Conservation (phyloP, 2,797 vertebrate species). For the Perodicticus potto region DNA sequence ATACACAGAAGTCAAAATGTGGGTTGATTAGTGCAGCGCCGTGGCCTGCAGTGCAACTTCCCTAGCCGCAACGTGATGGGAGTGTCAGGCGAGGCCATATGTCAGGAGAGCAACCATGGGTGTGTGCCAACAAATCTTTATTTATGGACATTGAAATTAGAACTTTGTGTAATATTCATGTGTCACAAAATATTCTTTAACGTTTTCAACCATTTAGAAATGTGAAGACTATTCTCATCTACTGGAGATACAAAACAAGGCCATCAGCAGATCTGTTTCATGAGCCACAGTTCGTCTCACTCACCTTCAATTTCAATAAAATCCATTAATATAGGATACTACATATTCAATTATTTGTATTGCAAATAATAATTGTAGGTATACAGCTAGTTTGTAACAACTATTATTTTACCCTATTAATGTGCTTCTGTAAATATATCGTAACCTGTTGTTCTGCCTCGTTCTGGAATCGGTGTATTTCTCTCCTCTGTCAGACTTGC, state of each 20-base stretch:
- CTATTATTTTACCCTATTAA: fast-evolving
- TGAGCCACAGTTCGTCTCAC: too few relatives aligned
- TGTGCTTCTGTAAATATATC: fast-evolving
- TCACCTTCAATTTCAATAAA: too few relatives aligned
- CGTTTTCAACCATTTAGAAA: background rate
- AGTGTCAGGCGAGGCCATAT: fast-evolving
- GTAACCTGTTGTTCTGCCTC: fast-evolving
- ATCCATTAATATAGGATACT: fast-evolving
- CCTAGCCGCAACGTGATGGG: fast-evolving
- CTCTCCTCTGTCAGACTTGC: too few relatives aligned
- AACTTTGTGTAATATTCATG: background rate
- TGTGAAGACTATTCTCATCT: background rate
- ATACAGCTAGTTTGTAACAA: fast-evolving
- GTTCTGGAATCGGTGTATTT: background rate
- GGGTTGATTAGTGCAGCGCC: fast-evolving
- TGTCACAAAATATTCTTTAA: background rate
- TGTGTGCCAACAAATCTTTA: too few relatives aligned
- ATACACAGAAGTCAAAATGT: fast-evolving
- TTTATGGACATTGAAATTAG: background rate
- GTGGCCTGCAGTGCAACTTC: fast-evolving
- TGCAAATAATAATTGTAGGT: fast-evolving
- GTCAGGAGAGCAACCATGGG: too few relatives aligned
- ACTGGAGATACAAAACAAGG: background rate
- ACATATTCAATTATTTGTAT: too few relatives aligned
- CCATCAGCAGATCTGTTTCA: background rate